These are phyloP conservation scores for Spisula subtruncata DNA, from an alignment of 2,888 invertebrate species.

Conservation along the genomic window DNA sequence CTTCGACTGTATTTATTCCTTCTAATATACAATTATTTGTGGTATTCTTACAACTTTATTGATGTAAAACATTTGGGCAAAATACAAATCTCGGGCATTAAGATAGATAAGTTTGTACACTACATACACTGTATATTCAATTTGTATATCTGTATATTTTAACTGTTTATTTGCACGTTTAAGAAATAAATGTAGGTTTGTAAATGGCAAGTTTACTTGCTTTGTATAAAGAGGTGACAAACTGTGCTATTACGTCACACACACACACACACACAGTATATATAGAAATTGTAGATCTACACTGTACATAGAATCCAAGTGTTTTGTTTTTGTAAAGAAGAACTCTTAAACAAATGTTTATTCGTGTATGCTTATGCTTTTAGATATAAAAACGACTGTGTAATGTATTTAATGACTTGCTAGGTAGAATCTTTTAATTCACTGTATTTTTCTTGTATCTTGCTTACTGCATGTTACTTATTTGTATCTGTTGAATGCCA, in stretches of 20 bases:
- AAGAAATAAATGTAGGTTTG: background rate
- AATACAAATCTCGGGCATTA: slow-evolving; percentile 13
- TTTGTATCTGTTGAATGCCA: slow-evolving; percentile 42
- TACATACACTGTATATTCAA: no score
- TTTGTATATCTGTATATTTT: background rate
- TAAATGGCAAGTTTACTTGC: background rate
- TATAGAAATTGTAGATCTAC: slow-evolving; percentile 15
- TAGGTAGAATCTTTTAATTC: slow-evolving; percentile 29
- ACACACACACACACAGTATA: background rate
- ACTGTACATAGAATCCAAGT: slow-evolving; percentile 18
- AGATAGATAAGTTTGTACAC: background rate
- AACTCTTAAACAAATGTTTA: slow-evolving; percentile 22
- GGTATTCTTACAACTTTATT: background rate
- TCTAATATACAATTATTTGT: background rate
- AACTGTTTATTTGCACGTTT: background rate
- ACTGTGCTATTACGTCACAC: slow-evolving; percentile 23
- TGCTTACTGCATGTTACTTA: slow-evolving; percentile 41
- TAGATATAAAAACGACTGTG: slow-evolving; percentile 26
- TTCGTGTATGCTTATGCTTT: slow-evolving; percentile 18
- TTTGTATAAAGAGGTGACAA: slow-evolving; percentile 4
- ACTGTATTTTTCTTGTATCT: slow-evolving; percentile 35
- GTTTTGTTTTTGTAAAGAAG: slow-evolving; percentile 2
- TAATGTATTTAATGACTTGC: slow-evolving; percentile 22
- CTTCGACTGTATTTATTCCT: background rate
- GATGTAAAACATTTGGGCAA: background rate